Percentiles rank a stretch among this genome's conserved stretches.
Evolutionary conservation across 2,113 vertebrate species (phyloP).

Genomic region (Rattus rattus): DNA sequence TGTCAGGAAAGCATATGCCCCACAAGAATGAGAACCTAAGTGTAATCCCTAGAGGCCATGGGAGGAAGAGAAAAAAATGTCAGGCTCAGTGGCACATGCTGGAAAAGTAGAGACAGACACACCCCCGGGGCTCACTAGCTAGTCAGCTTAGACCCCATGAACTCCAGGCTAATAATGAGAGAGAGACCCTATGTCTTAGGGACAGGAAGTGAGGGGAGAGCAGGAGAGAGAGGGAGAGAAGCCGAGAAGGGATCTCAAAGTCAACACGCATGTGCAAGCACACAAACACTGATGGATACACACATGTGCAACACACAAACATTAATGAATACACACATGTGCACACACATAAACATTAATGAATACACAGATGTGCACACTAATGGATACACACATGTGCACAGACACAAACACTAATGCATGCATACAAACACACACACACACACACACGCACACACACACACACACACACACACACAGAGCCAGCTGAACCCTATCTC

Average conservation of each 20-base stretch:
- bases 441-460: neutral
- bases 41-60: neutral
- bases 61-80: neutral
- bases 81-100: neutral
- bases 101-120: neutral
- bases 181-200: neutral
- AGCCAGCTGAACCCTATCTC: neutral
- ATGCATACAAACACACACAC: neutral
- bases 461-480: neutral
- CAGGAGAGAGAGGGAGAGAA: neutral
- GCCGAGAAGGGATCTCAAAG: too few species aligned
- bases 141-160: neutral
- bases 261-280: neutral
- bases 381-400: neutral
- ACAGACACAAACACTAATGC: neutral
- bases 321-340: neutral
- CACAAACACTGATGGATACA: neutral
- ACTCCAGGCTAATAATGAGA: neutral
- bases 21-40: neutral
- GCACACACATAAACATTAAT: neutral
- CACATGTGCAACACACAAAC: neutral
- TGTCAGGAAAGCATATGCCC: neutral
- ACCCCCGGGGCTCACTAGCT: neutral
- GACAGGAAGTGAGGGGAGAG: neutral
- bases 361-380: neutral